Percentiles rank a stretch among this genome's conserved stretches.
These are phyloP conservation scores for Chondrilla cf. caribensis DNA, from an alignment of 37 sponge, comb jelly and placozoan genomes.

Conservation along the genomic window DNA sequence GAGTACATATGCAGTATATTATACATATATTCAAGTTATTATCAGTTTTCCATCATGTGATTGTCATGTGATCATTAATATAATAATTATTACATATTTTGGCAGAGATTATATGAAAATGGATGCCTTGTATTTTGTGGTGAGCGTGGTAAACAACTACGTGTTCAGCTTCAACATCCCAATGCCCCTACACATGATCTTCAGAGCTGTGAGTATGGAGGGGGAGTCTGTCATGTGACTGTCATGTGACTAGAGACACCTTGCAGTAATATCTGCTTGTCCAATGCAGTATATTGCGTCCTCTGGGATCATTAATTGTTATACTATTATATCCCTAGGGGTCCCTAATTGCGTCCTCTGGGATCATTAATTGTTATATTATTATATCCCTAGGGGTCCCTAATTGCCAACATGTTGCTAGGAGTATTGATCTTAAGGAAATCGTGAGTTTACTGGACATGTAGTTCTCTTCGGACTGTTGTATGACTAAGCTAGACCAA, in stretches of 20 bases:
- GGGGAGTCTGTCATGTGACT: not conserved
- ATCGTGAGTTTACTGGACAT: slow-evolving; percentile 26
- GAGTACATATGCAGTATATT: too few species aligned
- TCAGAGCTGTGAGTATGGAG: slow-evolving; percentile 72
- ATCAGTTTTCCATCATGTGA: not conserved
- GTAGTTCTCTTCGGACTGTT: not conserved
- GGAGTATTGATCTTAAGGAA: slow-evolving; percentile 76
- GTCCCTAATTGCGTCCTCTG: not conserved
- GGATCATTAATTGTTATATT: not conserved
- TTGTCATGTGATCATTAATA: not conserved
- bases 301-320: not conserved
- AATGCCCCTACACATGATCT: slow-evolving; percentile 88
- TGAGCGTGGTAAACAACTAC: slow-evolving; percentile 86
- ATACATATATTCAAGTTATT: not conserved
- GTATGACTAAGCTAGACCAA: not conserved
- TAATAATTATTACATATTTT: too few species aligned
- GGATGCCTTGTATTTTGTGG: slow-evolving; percentile 71
- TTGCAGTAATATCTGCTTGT: not conserved
- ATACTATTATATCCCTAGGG: too few species aligned
- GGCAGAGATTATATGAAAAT: slow-evolving; percentile 60
- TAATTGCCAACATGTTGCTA: slow-evolving; percentile 86
- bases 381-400: slow-evolving; percentile 62
- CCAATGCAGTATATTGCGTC: not conserved
- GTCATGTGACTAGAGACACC: not conserved
- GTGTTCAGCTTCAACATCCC: slow-evolving; percentile 82